Conservation (phyloP, 1,140 invertebrate species). For the Aphaenogaster ashmeadi region DNA sequence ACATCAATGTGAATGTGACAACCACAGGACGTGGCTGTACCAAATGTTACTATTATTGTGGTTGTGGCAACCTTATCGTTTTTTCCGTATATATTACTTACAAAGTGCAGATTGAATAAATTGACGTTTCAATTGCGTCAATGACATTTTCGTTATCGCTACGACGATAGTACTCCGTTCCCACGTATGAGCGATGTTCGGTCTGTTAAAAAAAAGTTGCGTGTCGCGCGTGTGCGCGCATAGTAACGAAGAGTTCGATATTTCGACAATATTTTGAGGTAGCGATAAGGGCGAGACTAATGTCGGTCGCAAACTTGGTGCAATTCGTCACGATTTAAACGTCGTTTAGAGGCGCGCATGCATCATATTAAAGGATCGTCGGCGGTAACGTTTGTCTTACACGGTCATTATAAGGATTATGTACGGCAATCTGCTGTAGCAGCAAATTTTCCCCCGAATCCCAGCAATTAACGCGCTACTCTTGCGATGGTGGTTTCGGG, state of each 20-base stretch:
- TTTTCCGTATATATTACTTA: not conserved
- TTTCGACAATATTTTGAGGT: slow-evolving; percentile 1
- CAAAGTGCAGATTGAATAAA: not conserved
- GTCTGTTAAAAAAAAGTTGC: not conserved
- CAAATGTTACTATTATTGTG: too few species aligned
- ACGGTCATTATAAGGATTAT: slow-evolving; percentile 43
- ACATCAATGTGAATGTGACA: too few species aligned
- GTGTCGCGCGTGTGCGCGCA: not conserved
- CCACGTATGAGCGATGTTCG: not conserved
- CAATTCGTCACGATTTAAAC: slow-evolving; percentile 34
- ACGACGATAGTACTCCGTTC: slow-evolving; percentile 7
- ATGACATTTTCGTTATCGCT: not conserved
- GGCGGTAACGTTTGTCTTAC: slow-evolving; percentile 12
- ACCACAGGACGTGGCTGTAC: too few species aligned
- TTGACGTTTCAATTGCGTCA: not conserved
- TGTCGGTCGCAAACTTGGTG: not conserved
- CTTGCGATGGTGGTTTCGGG: not conserved
- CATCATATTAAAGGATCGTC: slow-evolving; percentile 44
- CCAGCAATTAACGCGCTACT: slow-evolving; percentile 50
- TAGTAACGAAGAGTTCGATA: slow-evolving; percentile 18
- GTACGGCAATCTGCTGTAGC: slow-evolving; percentile 38
- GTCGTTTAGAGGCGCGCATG: slow-evolving; percentile 35
- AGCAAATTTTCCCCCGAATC: slow-evolving; percentile 45
- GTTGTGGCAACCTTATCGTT: too few species aligned
- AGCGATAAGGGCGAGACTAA: slow-evolving; percentile 7